Conservation (phyloP, 1,140 invertebrate species). For the Harpegnathos saltator region DNA sequence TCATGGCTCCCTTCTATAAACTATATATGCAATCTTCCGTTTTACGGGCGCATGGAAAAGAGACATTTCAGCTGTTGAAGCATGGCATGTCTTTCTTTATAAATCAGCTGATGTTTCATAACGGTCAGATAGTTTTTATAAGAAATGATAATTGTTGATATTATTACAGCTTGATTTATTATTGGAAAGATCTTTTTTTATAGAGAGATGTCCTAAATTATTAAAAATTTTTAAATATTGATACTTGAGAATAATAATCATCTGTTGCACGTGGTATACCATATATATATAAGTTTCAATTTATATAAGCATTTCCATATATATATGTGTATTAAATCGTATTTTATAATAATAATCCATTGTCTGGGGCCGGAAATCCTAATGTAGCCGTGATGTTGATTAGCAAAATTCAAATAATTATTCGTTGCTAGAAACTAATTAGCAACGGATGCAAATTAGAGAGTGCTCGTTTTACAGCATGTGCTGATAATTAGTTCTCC, state of each 20-base stretch:
- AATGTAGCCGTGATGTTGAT: conserved; percentile 44
- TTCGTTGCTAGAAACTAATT: conserved; percentile 61
- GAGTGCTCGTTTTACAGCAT: conserved; percentile 56
- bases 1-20: conserved; percentile 17
- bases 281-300: too few relatives aligned
- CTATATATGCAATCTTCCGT: neutral
- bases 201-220: too few relatives aligned
- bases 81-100: neutral
- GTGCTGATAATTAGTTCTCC: conserved; percentile 65
- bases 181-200: neutral
- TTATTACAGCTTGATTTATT: neutral
- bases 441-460: conserved; percentile 66
- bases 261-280: too few relatives aligned
- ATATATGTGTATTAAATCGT: neutral
- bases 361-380: conserved; percentile 14
- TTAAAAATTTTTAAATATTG: too few relatives aligned
- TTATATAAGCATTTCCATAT: too few relatives aligned
- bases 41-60: conserved; percentile 8
- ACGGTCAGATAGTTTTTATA: neutral
- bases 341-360: conserved; percentile 30
- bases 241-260: too few relatives aligned
- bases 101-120: neutral
- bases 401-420: conserved; percentile 70
- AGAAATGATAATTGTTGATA: neutral
- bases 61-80: conserved; percentile 15